Conservation (phyloP, 2,113 vertebrate species). For the Engystomops pustulosus region DNA sequence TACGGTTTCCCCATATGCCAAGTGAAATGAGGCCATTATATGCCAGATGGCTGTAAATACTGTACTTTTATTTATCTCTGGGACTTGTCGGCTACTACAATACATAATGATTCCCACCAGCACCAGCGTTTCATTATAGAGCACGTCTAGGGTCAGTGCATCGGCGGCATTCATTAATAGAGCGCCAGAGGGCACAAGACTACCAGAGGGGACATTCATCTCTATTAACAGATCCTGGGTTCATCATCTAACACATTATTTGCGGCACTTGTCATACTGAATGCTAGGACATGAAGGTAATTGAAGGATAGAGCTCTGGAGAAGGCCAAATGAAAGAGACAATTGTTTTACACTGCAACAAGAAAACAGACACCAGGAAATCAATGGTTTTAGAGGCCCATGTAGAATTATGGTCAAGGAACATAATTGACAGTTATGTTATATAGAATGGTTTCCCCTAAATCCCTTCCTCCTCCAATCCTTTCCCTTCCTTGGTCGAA, state of each 20-base stretch:
- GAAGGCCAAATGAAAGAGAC: conserved; percentile 18
- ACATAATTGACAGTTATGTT: background rate
- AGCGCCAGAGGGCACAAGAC: conserved; percentile 40
- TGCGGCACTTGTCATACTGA: conserved; percentile 43
- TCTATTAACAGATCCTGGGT: conserved; percentile 38
- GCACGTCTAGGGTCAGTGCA: conserved; percentile 26
- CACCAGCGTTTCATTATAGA: conserved; percentile 36
- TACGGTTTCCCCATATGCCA: background rate
- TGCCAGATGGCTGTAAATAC: conserved; percentile 31
- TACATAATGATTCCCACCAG: conserved; percentile 44
- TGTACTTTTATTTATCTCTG: conserved; percentile 31
- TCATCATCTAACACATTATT: conserved; percentile 38
- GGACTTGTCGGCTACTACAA: background rate
- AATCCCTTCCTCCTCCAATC: no score
- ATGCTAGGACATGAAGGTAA: conserved; percentile 27
- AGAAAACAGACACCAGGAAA: background rate
- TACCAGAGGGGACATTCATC: conserved; percentile 41
- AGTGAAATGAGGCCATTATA: background rate
- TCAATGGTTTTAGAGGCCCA: background rate
- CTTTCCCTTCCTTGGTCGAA: no score
- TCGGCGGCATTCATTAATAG: conserved; percentile 37
- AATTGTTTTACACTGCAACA: conserved; percentile 33
- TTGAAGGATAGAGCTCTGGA: conserved; percentile 18
- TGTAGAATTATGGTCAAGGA: background rate
- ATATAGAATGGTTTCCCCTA: no score